These are phyloP conservation scores for Drosophila macrothrix DNA, from an alignment of 2,888 invertebrate species.

Conservation along the genomic window DNA sequence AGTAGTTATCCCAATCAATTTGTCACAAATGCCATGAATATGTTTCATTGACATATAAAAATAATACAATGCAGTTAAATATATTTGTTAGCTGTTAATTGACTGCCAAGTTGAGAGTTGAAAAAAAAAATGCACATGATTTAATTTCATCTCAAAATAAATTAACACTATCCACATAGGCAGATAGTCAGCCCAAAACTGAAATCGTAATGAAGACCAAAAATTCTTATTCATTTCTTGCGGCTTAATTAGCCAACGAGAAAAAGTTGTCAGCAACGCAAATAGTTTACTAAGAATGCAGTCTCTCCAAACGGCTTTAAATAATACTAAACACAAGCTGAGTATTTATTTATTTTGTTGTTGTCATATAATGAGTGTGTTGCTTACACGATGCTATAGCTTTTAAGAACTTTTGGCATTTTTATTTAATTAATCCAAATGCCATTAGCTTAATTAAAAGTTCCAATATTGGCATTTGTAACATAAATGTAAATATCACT, in stretches of 20 bases:
- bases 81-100: constrained; percentile 78
- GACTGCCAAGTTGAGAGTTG: constrained; percentile 56
- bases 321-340: constrained; percentile 32
- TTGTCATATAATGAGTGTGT: constrained; percentile 30
- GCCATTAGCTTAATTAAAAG: constrained; percentile 67
- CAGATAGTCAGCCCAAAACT: constrained; percentile 29
- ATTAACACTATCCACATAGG: constrained; percentile 53
- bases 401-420: constrained; percentile 50
- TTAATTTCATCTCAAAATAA: constrained; percentile 62
- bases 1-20: constrained; percentile 45
- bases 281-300: constrained; percentile 59
- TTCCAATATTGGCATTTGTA: constrained; percentile 53
- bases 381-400: constrained; percentile 45
- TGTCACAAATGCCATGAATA: constrained; percentile 47
- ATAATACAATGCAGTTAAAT: constrained; percentile 49
- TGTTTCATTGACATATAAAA: constrained; percentile 54
- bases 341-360: constrained; percentile 21
- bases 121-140: constrained; percentile 62
- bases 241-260: constrained; percentile 68
- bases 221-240: constrained; percentile 63
- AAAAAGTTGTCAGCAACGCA: constrained; percentile 46
- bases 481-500: constrained; percentile 45
- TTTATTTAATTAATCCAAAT: constrained; percentile 70
- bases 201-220: constrained; percentile 61
- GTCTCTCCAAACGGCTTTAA: constrained; percentile 55